Conservation (phyloP, 2,888 invertebrate genomes). For the Mesopsocus fuscifrons region DNA sequence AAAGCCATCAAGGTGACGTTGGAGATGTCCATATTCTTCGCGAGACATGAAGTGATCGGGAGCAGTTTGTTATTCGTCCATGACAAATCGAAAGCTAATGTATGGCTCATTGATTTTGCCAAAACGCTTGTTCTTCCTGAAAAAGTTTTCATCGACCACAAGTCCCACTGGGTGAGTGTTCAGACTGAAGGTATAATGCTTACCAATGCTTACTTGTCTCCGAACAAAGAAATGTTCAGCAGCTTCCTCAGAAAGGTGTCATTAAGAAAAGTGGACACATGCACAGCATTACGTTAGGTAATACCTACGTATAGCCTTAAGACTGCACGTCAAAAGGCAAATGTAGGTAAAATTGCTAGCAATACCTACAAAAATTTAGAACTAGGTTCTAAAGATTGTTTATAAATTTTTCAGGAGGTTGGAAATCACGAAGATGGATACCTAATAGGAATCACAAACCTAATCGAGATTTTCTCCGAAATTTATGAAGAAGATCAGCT, state of each 20-base stretch:
- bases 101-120: conserved; percentile 97
- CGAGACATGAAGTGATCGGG: conserved; percentile 76
- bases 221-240: no score
- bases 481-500: conserved; percentile 23
- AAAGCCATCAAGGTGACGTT: conserved; percentile 67
- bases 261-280: no score
- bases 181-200: no score
- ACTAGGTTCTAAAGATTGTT: no score
- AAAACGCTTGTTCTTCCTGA: conserved; percentile 74
- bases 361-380: no score
- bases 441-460: conserved; percentile 75
- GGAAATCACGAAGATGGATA: conserved; percentile 96
- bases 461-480: conserved; percentile 65
- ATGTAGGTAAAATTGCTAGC: no score
- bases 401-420: conserved; percentile 32
- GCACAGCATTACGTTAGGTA: no score
- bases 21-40: conserved; percentile 75
- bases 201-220: no score
- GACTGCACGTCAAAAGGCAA: no score
- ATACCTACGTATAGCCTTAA: no score
- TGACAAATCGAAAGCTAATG: conserved; percentile 68
- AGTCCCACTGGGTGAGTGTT: conserved; percentile 44
- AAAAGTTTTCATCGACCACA: conserved; percentile 54
- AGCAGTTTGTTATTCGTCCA: conserved; percentile 90
- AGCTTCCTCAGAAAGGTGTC: no score